These are phyloP conservation scores for Anagrus nilaparvatae DNA, from an alignment of 1,140 invertebrate species.

Conservation along the genomic window DNA sequence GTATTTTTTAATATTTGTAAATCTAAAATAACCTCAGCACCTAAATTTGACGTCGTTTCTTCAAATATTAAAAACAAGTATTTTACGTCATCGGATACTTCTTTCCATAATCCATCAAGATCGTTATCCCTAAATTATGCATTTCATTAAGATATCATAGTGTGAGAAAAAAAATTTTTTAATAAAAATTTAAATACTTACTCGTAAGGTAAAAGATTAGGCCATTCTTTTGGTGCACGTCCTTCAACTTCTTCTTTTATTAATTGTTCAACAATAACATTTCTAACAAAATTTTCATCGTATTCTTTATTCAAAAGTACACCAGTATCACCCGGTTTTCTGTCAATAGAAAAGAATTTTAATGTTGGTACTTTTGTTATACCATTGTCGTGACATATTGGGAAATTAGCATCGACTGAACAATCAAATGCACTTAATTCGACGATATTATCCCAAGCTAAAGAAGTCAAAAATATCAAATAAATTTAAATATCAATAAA, in stretches of 20 bases:
- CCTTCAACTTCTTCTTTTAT: constrained; percentile 51
- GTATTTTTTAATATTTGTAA: constrained; percentile 44
- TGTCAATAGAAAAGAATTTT: constrained; percentile 59
- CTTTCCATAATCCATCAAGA: constrained; percentile 39
- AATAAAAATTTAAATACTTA: too few species aligned
- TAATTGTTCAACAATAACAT: constrained; percentile 47
- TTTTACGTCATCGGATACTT: constrained; percentile 29
- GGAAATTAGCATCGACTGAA: constrained; percentile 65
- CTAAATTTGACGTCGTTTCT: constrained; percentile 44
- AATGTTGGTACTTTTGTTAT: constrained; percentile 78
- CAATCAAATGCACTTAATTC: constrained; percentile 56
- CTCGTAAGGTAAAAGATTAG: constrained; percentile 50
- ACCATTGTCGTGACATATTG: constrained; percentile 72
- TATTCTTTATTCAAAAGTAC: constrained; percentile 43
- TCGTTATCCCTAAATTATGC: constrained; percentile 27
- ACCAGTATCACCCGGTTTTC: constrained; percentile 47
- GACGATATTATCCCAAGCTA: constrained; percentile 51
- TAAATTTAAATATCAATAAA: too few species aligned
- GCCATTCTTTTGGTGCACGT: constrained; percentile 47
- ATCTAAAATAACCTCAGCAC: constrained; percentile 53
- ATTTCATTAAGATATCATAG: too few species aligned
- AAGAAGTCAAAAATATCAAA: too few species aligned
- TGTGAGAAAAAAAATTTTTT: too few species aligned
- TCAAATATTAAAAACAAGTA: constrained; percentile 53
- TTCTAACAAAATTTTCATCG: constrained; percentile 44